Conservation (phyloP, 2,888 invertebrate species). For the Spodoptera exigua region DNA sequence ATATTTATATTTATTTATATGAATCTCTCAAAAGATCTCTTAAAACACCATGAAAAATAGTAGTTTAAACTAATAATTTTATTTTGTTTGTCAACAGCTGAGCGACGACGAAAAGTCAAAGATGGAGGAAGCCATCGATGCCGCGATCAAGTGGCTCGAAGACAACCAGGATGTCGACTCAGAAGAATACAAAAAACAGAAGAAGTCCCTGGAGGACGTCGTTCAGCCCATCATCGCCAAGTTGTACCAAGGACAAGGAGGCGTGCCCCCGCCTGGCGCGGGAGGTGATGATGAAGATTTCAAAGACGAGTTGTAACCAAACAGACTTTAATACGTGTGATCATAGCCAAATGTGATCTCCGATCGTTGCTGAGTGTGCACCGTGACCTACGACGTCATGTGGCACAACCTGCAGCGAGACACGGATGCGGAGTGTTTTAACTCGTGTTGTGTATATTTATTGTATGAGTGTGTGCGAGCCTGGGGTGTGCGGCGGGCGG, state of each 20-base stretch:
- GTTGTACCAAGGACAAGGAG: constrained; percentile 96
- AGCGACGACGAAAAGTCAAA: constrained; percentile 97
- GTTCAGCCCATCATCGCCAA: constrained; percentile 99
- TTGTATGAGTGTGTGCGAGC: constrained; percentile 66
- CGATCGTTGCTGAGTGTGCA: constrained; percentile 67
- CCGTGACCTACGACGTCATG: constrained; percentile 44
- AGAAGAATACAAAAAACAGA: constrained; percentile 97
- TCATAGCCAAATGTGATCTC: constrained; percentile 84
- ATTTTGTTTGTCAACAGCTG: constrained; percentile 71
- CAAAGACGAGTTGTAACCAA: constrained; percentile 94
- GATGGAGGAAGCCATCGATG: constrained; percentile 98
- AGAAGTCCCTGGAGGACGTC: constrained; percentile 97
- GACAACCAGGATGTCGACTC: constrained; percentile 97
- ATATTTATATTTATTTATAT: too few species aligned
- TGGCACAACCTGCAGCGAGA: constrained; percentile 64
- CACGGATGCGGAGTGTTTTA: constrained; percentile 76
- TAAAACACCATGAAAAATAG: too few species aligned
- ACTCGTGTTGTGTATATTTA: constrained; percentile 86
- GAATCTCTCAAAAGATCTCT: too few species aligned
- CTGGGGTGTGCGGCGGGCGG: constrained; percentile 70
- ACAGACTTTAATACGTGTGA: constrained; percentile 78
- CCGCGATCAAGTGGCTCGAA: constrained; percentile 99
- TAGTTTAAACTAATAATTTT: constrained; percentile 4
- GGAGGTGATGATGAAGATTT: constrained; percentile 93
- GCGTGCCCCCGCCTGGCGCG: constrained; percentile 93